Conservation (phyloP, 2,113 vertebrate genomes). For the Silurus meridionalis region DNA sequence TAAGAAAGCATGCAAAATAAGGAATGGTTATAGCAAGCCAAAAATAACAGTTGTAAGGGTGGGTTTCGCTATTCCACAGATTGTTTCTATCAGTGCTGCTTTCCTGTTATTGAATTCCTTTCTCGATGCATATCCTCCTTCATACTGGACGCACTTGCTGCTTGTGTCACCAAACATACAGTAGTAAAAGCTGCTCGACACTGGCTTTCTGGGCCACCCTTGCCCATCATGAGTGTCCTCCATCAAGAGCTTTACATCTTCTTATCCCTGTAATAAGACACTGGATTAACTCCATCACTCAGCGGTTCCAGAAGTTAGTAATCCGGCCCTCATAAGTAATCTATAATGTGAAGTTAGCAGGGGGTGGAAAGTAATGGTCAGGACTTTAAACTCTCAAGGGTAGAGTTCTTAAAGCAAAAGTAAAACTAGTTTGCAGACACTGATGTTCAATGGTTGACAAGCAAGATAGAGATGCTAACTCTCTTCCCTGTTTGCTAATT, state of each 20-base stretch:
- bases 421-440: not conserved
- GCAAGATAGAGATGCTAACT: not conserved
- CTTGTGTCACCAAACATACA: slow-evolving; percentile 54
- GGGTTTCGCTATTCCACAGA: slow-evolving; percentile 73
- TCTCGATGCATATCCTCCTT: slow-evolving; percentile 70
- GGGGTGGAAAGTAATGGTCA: not conserved
- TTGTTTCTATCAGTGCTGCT: slow-evolving; percentile 76
- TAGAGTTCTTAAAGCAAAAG: not conserved
- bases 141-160: slow-evolving; percentile 57
- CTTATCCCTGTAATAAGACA: not conserved
- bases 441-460: not conserved
- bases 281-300: not conserved
- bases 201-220: not conserved
- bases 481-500: not conserved
- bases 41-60: slow-evolving; percentile 73
- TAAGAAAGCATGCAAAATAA: slow-evolving; percentile 63
- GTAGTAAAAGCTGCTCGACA: slow-evolving; percentile 26
- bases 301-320: not conserved
- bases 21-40: slow-evolving; percentile 64
- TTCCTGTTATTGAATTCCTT: slow-evolving; percentile 82
- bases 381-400: not conserved
- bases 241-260: not conserved
- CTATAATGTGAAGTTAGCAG: not conserved
- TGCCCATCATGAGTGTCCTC: not conserved
- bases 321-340: not conserved